These are phyloP conservation scores for Ophion ventricosus DNA, from an alignment of 2,888 invertebrate genomes.

Conservation along the genomic window DNA sequence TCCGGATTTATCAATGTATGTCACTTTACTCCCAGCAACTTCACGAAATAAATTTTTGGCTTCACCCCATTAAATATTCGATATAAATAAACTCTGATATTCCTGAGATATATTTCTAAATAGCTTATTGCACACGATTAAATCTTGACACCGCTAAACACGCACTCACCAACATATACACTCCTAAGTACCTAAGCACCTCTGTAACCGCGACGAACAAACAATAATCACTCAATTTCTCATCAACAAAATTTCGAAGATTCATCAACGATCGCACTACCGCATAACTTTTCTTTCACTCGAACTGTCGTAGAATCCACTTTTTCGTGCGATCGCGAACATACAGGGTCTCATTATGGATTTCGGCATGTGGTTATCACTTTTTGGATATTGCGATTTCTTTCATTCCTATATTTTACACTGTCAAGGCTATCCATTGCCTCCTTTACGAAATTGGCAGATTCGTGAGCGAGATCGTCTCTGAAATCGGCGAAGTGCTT, in stretches of 20 bases:
- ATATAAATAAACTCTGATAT: slow-evolving; percentile 34
- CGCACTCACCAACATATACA: slow-evolving; percentile 31
- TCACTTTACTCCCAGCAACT: slow-evolving; percentile 37
- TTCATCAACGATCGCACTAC: slow-evolving; percentile 15
- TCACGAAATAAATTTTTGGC: slow-evolving; percentile 4
- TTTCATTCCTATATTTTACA: slow-evolving; percentile 41
- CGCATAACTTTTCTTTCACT: neutral
- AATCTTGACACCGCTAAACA: slow-evolving; percentile 13
- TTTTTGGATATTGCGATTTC: slow-evolving; percentile 63
- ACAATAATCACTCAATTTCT: neutral
- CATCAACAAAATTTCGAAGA: neutral
- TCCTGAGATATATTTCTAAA: slow-evolving; percentile 47
- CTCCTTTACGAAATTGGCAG: slow-evolving; percentile 13
- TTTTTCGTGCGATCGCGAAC: neutral
- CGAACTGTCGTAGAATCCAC: slow-evolving; percentile 10
- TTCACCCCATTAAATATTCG: slow-evolving; percentile 22
- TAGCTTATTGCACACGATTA: slow-evolving; percentile 54
- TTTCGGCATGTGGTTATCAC: slow-evolving; percentile 78
- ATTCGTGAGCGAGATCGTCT: neutral
- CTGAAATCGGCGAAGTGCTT: neutral
- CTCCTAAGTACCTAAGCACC: slow-evolving; percentile 48
- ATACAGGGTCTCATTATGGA: slow-evolving; percentile 36
- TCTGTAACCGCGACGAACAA: slow-evolving; percentile 16
- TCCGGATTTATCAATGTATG: slow-evolving; percentile 7
- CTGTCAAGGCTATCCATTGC: slow-evolving; percentile 46